Percentiles rank a stretch among this genome's conserved stretches.
phyloP scores from a whole-genome alignment of 2,888 invertebrate species.

The Stramonita haemastoma region DNA sequence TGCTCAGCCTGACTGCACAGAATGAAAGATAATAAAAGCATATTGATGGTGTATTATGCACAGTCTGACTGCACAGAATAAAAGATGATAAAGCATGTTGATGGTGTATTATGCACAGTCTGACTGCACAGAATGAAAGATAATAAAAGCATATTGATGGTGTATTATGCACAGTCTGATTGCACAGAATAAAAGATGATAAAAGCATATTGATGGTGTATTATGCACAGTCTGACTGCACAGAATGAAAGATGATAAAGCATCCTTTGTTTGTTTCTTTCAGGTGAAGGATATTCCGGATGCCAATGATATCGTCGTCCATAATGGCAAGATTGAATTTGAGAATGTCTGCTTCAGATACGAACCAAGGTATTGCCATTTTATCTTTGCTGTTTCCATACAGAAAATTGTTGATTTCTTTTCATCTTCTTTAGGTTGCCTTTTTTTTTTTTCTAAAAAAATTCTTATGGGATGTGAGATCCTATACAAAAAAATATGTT shows the following conservation, averaged over 20 bases:
- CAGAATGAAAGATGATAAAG: neutral
- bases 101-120: too few species aligned
- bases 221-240: neutral
- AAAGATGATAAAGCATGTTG: neutral
- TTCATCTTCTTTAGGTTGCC: too few species aligned
- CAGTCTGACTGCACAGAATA: neutral
- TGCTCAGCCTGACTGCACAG: neutral
- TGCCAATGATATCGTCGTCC: slow-evolving; percentile 85
- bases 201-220: too few species aligned
- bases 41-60: too few species aligned
- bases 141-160: too few species aligned
- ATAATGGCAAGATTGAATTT: slow-evolving; percentile 87
- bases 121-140: neutral
- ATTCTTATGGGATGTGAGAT: too few species aligned
- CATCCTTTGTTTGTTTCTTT: neutral
- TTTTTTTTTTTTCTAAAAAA: too few species aligned
- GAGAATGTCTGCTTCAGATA: slow-evolving; percentile 94
- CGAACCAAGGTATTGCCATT: slow-evolving; percentile 69
- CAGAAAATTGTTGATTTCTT: too few species aligned
- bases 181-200: neutral
- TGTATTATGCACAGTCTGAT: neutral
- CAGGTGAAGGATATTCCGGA: slow-evolving; percentile 84
- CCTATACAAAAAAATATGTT: too few species aligned
- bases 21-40: neutral
- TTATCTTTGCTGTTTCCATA: too few species aligned